Evolutionary conservation across 2,113 vertebrate genomes (phyloP).

Genomic region (Poeciliopsis turrubarensis): DNA sequence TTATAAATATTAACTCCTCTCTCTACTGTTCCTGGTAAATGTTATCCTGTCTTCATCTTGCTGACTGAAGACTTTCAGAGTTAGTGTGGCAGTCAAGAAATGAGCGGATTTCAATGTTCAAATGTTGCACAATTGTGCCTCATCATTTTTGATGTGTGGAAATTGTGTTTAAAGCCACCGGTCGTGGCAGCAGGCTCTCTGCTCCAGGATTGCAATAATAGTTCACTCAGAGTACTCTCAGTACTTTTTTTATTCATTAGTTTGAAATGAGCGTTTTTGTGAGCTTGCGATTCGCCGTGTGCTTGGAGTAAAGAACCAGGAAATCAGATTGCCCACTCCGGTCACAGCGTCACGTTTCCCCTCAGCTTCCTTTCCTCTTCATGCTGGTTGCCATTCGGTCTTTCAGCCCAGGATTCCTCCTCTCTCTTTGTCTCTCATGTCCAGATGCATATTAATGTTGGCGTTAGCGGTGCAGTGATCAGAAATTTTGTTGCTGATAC

Average conservation of each 20-base stretch:
- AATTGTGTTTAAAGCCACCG: neutral
- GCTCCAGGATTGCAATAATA: constrained; percentile 13
- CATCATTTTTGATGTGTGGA: neutral
- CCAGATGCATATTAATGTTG: constrained; percentile 43
- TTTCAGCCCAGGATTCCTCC: constrained; percentile 8
- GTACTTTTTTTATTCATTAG: constrained; percentile 24
- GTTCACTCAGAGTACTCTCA: neutral
- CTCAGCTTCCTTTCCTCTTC: constrained; percentile 64
- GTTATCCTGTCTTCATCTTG: too few species aligned
- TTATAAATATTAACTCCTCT: too few species aligned
- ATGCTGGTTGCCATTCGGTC: constrained; percentile 62
- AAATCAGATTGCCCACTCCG: constrained; percentile 66
- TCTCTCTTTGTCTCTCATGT: constrained; percentile 20
- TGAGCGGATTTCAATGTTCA: neutral
- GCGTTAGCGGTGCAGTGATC: constrained; percentile 5
- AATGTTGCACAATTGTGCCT: neutral
- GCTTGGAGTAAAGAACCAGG: constrained; percentile 15
- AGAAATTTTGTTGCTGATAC: too few species aligned
- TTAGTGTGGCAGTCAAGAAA: too few species aligned
- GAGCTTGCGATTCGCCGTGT: constrained; percentile 21
- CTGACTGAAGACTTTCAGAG: too few species aligned
- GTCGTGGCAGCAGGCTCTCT: neutral
- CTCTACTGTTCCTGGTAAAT: too few species aligned
- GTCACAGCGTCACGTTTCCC: constrained; percentile 71
- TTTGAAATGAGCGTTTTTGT: constrained; percentile 14